A percentile compares a stretch with the other conserved stretches of the same genome.
Evolutionary conservation across 2,888 invertebrate genomes (phyloP).

Genomic region (Pheosia gnoma): DNA sequence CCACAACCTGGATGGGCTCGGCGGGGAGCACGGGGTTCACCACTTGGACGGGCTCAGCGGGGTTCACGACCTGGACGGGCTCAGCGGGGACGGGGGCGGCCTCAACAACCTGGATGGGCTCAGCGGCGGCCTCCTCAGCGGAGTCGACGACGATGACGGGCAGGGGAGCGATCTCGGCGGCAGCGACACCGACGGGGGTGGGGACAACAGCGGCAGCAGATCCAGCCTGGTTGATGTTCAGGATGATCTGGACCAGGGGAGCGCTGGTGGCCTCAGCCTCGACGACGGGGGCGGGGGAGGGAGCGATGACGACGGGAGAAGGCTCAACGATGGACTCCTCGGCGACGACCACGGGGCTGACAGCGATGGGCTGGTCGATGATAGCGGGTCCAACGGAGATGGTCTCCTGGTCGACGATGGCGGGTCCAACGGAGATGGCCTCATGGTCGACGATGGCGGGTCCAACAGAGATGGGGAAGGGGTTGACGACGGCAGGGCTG

Average conservation of each 20-base stretch:
- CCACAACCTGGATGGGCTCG: conserved; percentile 35
- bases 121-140: conserved; percentile 31
- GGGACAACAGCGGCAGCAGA: conserved; percentile 20
- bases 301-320: conserved; percentile 22
- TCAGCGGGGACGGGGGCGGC: conserved; percentile 31
- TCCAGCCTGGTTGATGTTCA: conserved; percentile 45
- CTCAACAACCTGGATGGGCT: conserved; percentile 33
- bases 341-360: conserved; percentile 12
- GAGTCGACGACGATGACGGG: conserved; percentile 24
- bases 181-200: conserved; percentile 14
- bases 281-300: conserved; percentile 17
- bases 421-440: conserved; percentile 26
- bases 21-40: conserved; percentile 11
- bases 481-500: conserved; percentile 7
- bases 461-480: conserved; percentile 25
- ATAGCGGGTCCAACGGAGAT: conserved; percentile 22
- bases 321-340: conserved; percentile 6
- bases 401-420: conserved; percentile 15
- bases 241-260: conserved; percentile 51
- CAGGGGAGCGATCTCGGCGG: conserved; percentile 17
- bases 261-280: conserved; percentile 17
- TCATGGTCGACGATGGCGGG: conserved; percentile 18
- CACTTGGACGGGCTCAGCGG: conserved; percentile 32
- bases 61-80: conserved; percentile 27
- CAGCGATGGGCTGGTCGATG: conserved; percentile 9